Conservation (phyloP, 2,113 vertebrate species). For the Diphyllodes magnificus region DNA sequence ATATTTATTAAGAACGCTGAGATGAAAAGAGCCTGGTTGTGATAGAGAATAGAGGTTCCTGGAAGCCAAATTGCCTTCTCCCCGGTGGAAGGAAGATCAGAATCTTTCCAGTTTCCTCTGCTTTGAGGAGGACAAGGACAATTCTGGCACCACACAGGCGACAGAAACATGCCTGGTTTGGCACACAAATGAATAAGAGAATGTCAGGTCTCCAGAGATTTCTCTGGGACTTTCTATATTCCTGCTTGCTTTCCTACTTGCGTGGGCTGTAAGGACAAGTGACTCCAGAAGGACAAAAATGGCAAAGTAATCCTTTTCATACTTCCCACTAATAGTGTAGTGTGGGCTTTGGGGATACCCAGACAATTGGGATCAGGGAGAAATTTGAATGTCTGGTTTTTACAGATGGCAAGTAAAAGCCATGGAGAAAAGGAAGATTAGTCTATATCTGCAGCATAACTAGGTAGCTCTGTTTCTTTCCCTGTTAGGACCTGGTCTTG, state of each 20-base stretch:
- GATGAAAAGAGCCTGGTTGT: background rate
- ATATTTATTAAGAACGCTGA: background rate
- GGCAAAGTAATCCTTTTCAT: background rate
- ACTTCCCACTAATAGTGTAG: background rate
- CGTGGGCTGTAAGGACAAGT: background rate
- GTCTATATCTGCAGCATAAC: background rate
- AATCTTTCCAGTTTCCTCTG: background rate
- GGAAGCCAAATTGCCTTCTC: background rate
- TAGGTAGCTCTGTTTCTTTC: background rate
- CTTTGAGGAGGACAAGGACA: background rate
- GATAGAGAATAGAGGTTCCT: background rate
- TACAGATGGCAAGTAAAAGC: background rate
- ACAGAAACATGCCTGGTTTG: background rate
- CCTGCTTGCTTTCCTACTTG: background rate
- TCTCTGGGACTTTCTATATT: background rate
- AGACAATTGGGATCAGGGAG: background rate
- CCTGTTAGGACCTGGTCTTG: background rate
- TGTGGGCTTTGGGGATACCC: background rate
- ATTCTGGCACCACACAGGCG: background rate
- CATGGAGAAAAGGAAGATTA: background rate
- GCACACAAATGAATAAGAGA: background rate
- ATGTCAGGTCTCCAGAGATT: background rate
- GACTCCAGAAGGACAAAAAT: background rate
- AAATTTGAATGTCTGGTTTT: background rate
- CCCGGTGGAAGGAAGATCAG: background rate